Base-by-base conservation (phyloP, 2,113 vertebrate genomes). In the Prochilodus magdalenae region DNA sequence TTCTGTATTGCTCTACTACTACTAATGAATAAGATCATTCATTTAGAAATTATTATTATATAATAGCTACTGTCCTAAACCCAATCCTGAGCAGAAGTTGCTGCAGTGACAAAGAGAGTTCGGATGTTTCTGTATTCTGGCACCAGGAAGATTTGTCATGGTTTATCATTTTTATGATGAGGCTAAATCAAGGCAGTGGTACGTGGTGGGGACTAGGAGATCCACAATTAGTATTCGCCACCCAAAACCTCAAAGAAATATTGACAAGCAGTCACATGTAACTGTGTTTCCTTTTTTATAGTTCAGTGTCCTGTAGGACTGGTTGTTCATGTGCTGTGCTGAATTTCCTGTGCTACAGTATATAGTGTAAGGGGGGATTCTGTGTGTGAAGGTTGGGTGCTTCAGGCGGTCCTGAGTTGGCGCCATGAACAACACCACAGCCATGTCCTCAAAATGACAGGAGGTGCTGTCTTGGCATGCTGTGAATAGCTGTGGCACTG, bases 401-500 rank as follows among this genome's bases (percentile, higher is more conserved):
- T 76, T 86, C 71, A 53, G 69, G 84, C 77, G 71, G 69, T 89
- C 82, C 87, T 81, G 78, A 83, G 83, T 89, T 91, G 92, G 90
- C 91, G 88, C 83, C 79, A 47, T 27, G 79, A 86, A 84, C 29
- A 30, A 70, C 87, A 87, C 90, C 89, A 87, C 83, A 79, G 70
- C 79, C n/a, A 78, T 87, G 81, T 81, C 89, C 89, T 87, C 89
- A 88, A 83, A 90, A 88, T 40, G 66, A 86, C 72, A 69, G 69
- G 70, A 85, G 84, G 69, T 81, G 49, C 73, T 36, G 86, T 81
- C 75, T 87, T 93, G 92, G 93, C 90, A 88, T 83, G 29, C 47
- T 83, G 88, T 93, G 89, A 93, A 92, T 92, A 88, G 90, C 89
- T 83, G 80, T 91, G 87, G 90, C 88, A 84, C 69, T 44, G 81